Evolutionary conservation across 2,888 invertebrate genomes (phyloP).

Genomic region (Arctia plantaginis): DNA sequence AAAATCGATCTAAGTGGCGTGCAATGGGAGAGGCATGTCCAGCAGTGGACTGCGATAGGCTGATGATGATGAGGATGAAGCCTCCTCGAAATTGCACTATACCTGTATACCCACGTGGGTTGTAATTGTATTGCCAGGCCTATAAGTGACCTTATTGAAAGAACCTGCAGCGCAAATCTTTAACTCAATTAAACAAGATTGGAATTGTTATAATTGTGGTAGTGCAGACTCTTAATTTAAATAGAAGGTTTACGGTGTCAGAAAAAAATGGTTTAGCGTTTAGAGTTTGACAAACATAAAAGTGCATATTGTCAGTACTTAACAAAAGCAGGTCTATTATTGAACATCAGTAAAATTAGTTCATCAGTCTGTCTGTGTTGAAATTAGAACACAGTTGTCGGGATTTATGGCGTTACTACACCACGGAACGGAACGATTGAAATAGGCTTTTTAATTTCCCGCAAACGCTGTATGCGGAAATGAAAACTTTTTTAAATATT

Average conservation of each 20-base stretch:
- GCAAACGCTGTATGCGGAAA: slow-evolving; percentile 59
- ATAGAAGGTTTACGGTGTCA: background rate
- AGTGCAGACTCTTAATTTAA: background rate
- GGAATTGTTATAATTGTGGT: background rate
- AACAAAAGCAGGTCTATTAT: slow-evolving; percentile 30
- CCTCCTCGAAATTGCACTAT: too few relatives aligned
- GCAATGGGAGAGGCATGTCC: too few relatives aligned
- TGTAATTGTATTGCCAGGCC: too few relatives aligned
- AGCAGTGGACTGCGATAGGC: too few relatives aligned
- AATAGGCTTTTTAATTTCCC: slow-evolving; percentile 75
- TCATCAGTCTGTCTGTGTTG: slow-evolving; percentile 33
- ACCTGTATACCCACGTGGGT: too few relatives aligned
- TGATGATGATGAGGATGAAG: too few relatives aligned
- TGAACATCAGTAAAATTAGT: slow-evolving; percentile 32
- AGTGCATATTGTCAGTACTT: background rate
- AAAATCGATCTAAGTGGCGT: too few relatives aligned
- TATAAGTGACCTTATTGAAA: background rate
- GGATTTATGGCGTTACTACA: slow-evolving; percentile 40
- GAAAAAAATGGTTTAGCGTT: background rate
- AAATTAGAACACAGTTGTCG: slow-evolving; percentile 54
- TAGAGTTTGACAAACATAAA: background rate
- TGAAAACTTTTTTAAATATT: slow-evolving; percentile 58
- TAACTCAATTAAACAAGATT: background rate
- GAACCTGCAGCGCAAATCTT: background rate
- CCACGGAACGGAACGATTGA: slow-evolving; percentile 66